Evolutionary conservation across 2,888 invertebrate genomes (phyloP).

Genomic region (Drosophila rellima): DNA sequence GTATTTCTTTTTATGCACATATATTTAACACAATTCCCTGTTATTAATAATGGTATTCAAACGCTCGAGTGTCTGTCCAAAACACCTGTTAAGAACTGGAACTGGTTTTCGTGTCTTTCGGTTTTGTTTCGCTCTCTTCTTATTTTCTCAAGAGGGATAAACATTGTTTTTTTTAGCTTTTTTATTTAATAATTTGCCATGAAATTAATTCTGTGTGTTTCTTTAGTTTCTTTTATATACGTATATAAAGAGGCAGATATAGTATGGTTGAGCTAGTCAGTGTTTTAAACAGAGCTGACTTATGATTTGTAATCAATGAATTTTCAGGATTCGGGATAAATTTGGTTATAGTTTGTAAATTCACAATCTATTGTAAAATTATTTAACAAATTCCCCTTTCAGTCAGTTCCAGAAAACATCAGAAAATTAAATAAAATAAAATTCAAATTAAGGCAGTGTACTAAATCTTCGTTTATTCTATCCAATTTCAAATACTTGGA

Average conservation of each 20-base stretch:
- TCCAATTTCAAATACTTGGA: neutral
- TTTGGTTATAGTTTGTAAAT: neutral
- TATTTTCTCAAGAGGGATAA: slow-evolving; percentile 21
- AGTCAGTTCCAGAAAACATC: neutral
- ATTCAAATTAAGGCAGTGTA: neutral
- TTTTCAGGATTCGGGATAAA: neutral
- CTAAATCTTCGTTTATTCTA: neutral
- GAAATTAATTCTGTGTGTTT: slow-evolving; percentile 51
- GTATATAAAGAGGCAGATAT: neutral
- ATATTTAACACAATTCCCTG: slow-evolving; percentile 62
- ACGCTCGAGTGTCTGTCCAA: slow-evolving; percentile 37
- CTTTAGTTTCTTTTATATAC: slow-evolving; percentile 6
- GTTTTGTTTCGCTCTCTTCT: slow-evolving; percentile 11
- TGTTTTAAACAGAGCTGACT: neutral
- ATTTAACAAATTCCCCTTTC: neutral
- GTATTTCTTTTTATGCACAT: slow-evolving; percentile 28
- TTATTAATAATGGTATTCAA: slow-evolving; percentile 71
- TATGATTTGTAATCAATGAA: neutral
- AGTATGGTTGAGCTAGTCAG: neutral
- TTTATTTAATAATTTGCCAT: slow-evolving; percentile 55
- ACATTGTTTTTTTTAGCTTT: slow-evolving; percentile 25
- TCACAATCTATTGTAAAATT: no score
- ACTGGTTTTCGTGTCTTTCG: slow-evolving; percentile 61
- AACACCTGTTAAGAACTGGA: slow-evolving; percentile 69
- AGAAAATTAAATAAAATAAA: neutral